Evolutionary conservation across 2,797 vertebrate genomes (phyloP).

Genomic region (Myripristis murdjan): DNA sequence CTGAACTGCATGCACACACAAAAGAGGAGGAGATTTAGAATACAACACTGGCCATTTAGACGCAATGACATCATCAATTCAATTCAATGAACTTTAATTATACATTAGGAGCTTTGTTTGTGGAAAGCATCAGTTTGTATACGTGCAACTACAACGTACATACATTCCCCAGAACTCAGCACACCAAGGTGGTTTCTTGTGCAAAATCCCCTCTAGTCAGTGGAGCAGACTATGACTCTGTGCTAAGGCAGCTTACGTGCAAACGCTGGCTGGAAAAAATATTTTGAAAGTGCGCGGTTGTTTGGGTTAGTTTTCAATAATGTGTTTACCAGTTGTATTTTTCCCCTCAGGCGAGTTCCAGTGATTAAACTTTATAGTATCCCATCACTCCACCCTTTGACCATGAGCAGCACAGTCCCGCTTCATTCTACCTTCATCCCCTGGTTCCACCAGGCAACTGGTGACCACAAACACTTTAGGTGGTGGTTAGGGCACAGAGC

Average conservation of each 20-base stretch:
- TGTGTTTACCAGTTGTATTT: slow-evolving; percentile 81
- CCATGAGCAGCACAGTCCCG: slow-evolving; percentile 57
- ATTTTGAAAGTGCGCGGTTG: slow-evolving; percentile 51
- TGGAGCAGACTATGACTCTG: slow-evolving; percentile 27
- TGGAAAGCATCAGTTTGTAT: too few species aligned
- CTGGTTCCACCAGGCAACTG: slow-evolving; percentile 48
- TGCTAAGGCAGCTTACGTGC: slow-evolving; percentile 42
- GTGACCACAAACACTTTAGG: slow-evolving; percentile 64
- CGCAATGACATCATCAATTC: slow-evolving; percentile 31
- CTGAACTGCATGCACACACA: slow-evolving; percentile 85
- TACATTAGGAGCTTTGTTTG: too few species aligned
- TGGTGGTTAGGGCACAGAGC: slow-evolving; percentile 62
- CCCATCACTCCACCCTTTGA: slow-evolving; percentile 51
- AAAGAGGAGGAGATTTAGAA: slow-evolving; percentile 15
- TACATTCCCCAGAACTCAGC: too few species aligned
- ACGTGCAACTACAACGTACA: too few species aligned
- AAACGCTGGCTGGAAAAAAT: slow-evolving; percentile 73
- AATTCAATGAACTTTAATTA: too few species aligned
- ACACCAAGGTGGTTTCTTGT: slow-evolving; percentile 61
- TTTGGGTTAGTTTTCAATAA: slow-evolving; percentile 76
- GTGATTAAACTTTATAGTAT: slow-evolving; percentile 74
- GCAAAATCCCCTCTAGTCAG: slow-evolving; percentile 32
- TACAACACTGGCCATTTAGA: slow-evolving; percentile 27
- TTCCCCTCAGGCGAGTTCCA: slow-evolving; percentile 62
- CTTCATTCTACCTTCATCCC: slow-evolving; percentile 70